Evolutionary conservation across 1,140 invertebrate genomes (phyloP).

Genomic region (Scaptomyza pallida): DNA sequence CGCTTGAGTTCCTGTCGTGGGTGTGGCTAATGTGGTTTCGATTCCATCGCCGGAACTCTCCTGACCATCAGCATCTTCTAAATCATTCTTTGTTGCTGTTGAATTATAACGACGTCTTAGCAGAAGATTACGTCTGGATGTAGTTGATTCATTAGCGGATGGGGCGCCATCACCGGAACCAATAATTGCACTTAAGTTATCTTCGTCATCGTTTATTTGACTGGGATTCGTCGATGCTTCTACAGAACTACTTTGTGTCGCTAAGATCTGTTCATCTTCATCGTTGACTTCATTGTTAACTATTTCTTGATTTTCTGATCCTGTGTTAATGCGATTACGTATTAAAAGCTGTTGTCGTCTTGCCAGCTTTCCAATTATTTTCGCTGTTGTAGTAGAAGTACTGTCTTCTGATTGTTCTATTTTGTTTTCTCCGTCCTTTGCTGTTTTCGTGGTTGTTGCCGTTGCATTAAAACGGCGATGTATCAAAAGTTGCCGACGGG

Average conservation of each 20-base stretch:
- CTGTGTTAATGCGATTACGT: constrained; percentile 40
- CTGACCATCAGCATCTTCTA: not conserved
- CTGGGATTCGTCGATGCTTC: not conserved
- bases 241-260: no score
- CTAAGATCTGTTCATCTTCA: constrained; percentile 20
- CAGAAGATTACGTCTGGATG: not conserved
- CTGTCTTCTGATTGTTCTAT: not conserved
- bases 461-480: constrained; percentile 11
- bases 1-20: not conserved
- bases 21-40: not conserved
- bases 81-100: not conserved
- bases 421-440: not conserved
- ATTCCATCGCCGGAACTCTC: not conserved
- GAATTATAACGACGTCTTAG: not conserved
- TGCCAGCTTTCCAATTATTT: not conserved
- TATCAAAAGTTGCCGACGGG: not conserved
- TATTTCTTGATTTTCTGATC: constrained; percentile 20
- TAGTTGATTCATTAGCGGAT: not conserved
- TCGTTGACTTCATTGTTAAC: not conserved
- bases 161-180: not conserved
- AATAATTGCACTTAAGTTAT: not conserved
- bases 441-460: not conserved
- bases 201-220: not conserved
- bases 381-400: constrained; percentile 4
- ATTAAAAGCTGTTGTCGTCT: constrained; percentile 38